phyloP scores from a whole-genome alignment of 2,113 vertebrate species.

The Myotis brandtii region DNA sequence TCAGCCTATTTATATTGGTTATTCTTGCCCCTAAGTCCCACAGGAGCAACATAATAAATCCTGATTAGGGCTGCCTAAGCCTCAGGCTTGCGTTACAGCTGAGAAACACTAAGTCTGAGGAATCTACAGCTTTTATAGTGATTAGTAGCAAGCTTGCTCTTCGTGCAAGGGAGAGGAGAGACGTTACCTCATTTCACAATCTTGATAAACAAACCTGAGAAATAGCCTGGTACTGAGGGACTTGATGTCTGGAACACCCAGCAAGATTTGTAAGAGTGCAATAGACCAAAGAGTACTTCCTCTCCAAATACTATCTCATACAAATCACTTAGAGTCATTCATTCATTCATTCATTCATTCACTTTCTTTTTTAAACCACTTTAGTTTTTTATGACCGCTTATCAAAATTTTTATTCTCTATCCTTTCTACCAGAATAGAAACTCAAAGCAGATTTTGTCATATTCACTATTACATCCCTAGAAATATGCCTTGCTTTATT shows the following conservation, averaged over 20 bases:
- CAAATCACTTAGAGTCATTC: background rate
- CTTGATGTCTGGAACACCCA: background rate
- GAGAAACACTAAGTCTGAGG: background rate
- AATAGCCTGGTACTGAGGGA: background rate
- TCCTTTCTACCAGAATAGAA: background rate
- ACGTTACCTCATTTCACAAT: background rate
- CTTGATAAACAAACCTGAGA: background rate
- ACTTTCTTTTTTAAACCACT: background rate
- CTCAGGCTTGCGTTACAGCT: background rate
- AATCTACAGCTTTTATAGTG: background rate
- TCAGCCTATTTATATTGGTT: background rate
- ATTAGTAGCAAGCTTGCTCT: background rate
- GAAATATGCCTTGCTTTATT: background rate
- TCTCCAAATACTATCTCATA: background rate
- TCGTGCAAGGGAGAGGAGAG: background rate
- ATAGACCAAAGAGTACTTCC: background rate
- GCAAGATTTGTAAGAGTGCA: background rate
- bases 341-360: background rate
- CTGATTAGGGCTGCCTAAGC: rapidly evolving
- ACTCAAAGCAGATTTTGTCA: background rate
- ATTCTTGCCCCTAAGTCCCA: background rate
- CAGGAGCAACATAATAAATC: background rate
- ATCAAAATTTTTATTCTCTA: background rate
- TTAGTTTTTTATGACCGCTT: background rate
- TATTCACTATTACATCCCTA: background rate